These are phyloP conservation scores for Drosophila bunnanda DNA, from an alignment of 2,888 invertebrate genomes.

Conservation along the genomic window DNA sequence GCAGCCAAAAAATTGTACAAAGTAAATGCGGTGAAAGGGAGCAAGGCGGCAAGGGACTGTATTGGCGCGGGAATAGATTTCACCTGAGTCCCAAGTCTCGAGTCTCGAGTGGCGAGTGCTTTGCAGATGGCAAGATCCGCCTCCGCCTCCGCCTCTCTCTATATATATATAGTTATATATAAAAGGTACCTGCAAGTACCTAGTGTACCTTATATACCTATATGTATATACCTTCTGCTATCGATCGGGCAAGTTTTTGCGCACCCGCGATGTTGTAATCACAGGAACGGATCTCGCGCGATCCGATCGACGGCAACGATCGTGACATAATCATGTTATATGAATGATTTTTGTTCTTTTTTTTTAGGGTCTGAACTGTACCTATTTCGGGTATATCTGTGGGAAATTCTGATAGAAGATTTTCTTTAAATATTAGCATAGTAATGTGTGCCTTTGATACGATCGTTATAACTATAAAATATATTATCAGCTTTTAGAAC, in stretches of 20 bases:
- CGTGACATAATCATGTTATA: slow-evolving; percentile 43
- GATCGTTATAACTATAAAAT: neutral
- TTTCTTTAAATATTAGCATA: neutral
- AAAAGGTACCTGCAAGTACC: slow-evolving; percentile 3
- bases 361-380: slow-evolving; percentile 15
- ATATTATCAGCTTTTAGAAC: neutral
- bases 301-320: slow-evolving; percentile 20
- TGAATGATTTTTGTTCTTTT: slow-evolving; percentile 18
- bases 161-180: slow-evolving; percentile 3
- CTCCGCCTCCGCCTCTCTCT: slow-evolving; percentile 5
- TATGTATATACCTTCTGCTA: slow-evolving; percentile 22
- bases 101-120: slow-evolving; percentile 22
- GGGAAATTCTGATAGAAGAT: neutral
- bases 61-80: slow-evolving; percentile 9
- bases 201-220: slow-evolving; percentile 15
- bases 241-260: slow-evolving; percentile 29
- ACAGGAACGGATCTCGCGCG: slow-evolving; percentile 33
- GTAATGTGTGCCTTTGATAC: neutral
- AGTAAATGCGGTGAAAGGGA: slow-evolving; percentile 19
- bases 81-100: slow-evolving; percentile 35
- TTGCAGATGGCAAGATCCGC: slow-evolving; percentile 38
- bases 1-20: slow-evolving; percentile 44
- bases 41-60: neutral
- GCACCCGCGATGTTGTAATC: slow-evolving; percentile 39
- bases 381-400: slow-evolving; percentile 11